These are phyloP conservation scores for Cynopterus brachyotis DNA, from an alignment of 2,113 vertebrate genomes.

Conservation along the genomic window DNA sequence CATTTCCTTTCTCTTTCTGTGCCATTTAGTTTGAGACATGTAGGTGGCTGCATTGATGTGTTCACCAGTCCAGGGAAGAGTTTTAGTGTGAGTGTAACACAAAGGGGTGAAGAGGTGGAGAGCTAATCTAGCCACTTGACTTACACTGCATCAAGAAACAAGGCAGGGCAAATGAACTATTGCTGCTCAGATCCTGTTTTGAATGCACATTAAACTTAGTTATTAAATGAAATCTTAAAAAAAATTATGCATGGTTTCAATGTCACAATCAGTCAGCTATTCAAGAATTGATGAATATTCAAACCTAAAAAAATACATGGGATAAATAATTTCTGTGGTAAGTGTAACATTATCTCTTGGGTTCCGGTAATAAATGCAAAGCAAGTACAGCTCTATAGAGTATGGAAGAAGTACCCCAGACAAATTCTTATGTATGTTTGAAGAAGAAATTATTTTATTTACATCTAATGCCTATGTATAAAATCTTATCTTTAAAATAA, in stretches of 20 bases:
- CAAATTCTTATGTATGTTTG: background rate
- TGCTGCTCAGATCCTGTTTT: background rate
- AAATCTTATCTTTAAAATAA: slow-evolving; percentile 49
- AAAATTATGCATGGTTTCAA: slow-evolving; percentile 66
- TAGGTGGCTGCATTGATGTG: background rate
- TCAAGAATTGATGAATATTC: slow-evolving; percentile 77
- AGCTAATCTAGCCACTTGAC: background rate
- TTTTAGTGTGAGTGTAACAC: background rate
- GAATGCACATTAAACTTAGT: slow-evolving; percentile 13
- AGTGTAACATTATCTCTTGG: slow-evolving; percentile 22
- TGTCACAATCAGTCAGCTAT: slow-evolving; percentile 73
- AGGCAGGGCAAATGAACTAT: background rate
- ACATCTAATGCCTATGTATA: background rate
- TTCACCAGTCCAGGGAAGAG: background rate
- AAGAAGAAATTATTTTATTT: slow-evolving; percentile 54
- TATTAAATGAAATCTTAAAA: slow-evolving; percentile 54
- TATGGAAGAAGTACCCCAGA: background rate
- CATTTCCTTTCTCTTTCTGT: background rate
- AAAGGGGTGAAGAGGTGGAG: background rate
- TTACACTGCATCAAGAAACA: background rate
- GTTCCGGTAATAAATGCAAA: slow-evolving; percentile 54
- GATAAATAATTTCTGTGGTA: slow-evolving; percentile 66
- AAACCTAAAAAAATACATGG: slow-evolving; percentile 52
- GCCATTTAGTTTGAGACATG: background rate
- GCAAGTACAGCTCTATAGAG: background rate